These are phyloP conservation scores for Lithophane socia DNA, from an alignment of 2,888 invertebrate species.

Conservation along the genomic window DNA sequence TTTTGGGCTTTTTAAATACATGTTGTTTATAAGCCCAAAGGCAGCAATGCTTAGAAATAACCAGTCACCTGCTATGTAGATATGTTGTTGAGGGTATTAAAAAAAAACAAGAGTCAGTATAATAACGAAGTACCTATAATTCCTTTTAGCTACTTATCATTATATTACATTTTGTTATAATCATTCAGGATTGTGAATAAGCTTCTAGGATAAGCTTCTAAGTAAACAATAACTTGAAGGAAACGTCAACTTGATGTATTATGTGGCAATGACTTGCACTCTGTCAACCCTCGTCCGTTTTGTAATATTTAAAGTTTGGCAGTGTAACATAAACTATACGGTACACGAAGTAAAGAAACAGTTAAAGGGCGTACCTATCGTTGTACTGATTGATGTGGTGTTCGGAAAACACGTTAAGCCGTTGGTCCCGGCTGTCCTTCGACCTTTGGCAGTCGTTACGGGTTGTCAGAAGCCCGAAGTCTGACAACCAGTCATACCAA, in stretches of 20 bases:
- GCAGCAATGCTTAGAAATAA: background rate
- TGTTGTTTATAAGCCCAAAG: background rate
- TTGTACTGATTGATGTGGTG: slow-evolving; percentile 2
- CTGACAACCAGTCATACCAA: background rate
- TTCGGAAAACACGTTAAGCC: background rate
- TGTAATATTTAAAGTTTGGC: background rate
- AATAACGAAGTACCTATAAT: background rate
- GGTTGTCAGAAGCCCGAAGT: background rate
- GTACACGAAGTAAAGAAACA: too few species aligned
- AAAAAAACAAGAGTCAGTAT: too few species aligned
- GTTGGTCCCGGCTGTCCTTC: background rate
- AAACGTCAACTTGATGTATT: slow-evolving; percentile 34
- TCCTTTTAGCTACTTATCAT: background rate
- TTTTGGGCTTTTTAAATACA: background rate
- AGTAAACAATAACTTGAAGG: slow-evolving; percentile 25
- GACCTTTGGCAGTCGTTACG: background rate
- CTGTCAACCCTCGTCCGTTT: slow-evolving; percentile 23
- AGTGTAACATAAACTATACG: background rate
- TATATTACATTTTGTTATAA: background rate
- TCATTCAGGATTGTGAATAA: background rate
- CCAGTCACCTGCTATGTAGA: background rate
- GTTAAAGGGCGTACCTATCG: background rate
- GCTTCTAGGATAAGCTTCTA: background rate
- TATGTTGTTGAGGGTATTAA: background rate
- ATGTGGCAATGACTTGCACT: slow-evolving; percentile 32